A percentile compares a stretch with the other conserved stretches of the same genome.
Conservation (phyloP, 1,140 invertebrate genomes). For the Telenomus remus region DNA sequence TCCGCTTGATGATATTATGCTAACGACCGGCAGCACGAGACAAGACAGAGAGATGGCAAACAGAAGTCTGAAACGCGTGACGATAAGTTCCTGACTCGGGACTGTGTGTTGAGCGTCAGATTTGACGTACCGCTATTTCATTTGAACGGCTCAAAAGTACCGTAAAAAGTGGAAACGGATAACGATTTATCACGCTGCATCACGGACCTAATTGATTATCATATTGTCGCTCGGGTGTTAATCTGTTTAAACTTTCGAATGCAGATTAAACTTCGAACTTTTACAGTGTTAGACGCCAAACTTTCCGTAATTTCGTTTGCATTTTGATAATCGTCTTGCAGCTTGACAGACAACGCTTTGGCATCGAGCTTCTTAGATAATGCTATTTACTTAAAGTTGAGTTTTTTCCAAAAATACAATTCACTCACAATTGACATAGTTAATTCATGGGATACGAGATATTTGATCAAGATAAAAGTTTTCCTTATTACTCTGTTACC, state of each 20-base stretch:
- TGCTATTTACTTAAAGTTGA: conserved; percentile 12
- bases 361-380: conserved; percentile 8
- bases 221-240: conserved; percentile 1
- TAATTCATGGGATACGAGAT: too few species aligned
- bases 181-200: too few species aligned
- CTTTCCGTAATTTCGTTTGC: conserved; percentile 36
- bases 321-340: conserved; percentile 28
- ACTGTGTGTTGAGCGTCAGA: background rate
- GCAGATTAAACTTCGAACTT: conserved; percentile 1
- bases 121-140: background rate
- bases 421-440: too few species aligned
- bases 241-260: conserved; percentile 13
- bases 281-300: conserved; percentile 3
- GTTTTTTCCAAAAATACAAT: too few species aligned
- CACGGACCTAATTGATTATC: background rate
- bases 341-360: conserved; percentile 20
- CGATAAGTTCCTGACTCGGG: conserved; percentile 16
- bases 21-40: conserved; percentile 56
- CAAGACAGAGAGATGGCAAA: conserved; percentile 48
- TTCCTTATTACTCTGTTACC: too few species aligned
- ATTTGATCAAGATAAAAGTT: too few species aligned
- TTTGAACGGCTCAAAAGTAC: too few species aligned
- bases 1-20: conserved; percentile 70
- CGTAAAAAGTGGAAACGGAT: too few species aligned
- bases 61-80: conserved; percentile 16